phyloP scores from a whole-genome alignment of 2,888 invertebrate genomes.

The Apodemia mormo region DNA sequence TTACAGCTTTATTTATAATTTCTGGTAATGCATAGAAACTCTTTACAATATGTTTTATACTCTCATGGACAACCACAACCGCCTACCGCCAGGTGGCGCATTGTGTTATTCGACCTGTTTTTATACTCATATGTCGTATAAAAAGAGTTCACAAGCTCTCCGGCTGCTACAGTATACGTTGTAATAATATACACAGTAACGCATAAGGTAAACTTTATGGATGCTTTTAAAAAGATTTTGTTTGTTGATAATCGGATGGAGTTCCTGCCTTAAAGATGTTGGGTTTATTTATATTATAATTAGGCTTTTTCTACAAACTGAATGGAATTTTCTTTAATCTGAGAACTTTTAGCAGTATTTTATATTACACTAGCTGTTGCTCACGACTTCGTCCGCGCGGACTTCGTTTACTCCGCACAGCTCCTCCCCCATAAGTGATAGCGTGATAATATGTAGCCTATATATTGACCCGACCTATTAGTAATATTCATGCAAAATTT shows the following conservation, averaged over 20 bases:
- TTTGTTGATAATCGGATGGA: background rate
- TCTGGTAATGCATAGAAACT: no score
- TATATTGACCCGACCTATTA: no score
- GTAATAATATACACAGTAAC: slow-evolving; percentile 18
- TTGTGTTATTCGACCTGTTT: background rate
- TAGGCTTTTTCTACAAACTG: background rate
- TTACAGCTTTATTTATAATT: no score
- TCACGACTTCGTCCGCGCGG: no score
- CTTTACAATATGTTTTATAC: no score
- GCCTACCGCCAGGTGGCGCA: background rate
- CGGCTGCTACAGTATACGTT: background rate
- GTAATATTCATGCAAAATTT: no score
- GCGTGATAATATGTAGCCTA: no score
- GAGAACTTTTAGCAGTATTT: no score
- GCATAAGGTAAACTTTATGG: slow-evolving; percentile 17
- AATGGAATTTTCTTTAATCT: background rate
- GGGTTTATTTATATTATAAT: slow-evolving; percentile 6
- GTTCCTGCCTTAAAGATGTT: background rate
- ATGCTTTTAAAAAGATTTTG: slow-evolving; percentile 19
- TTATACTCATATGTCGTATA: background rate
- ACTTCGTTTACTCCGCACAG: no score
- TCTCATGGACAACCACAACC: no score
- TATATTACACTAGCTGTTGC: no score
- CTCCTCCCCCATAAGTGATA: no score
- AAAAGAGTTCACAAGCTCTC: background rate